Evolutionary conservation across 2,113 vertebrate genomes (phyloP).

Genomic region (Thomomys bottae): DNA sequence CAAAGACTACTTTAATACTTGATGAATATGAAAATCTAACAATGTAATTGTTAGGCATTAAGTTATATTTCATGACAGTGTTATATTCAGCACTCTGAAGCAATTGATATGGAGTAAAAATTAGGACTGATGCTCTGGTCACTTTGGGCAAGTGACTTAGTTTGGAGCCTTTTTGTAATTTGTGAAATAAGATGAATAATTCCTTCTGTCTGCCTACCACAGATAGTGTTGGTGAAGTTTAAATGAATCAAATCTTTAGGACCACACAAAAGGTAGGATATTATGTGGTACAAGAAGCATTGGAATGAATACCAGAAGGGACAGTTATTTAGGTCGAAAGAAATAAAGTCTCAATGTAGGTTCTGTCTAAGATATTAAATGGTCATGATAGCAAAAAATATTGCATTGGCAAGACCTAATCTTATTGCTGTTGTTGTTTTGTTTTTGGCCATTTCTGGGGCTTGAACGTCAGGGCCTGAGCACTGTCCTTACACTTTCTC

Average conservation of each 20-base stretch:
- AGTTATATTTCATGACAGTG: neutral
- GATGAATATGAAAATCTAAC: constrained; percentile 5
- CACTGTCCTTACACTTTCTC: no score
- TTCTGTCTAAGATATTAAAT: neutral
- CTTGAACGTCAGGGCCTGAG: no score
- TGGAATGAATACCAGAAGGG: neutral
- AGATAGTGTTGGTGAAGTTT: constrained; percentile 15
- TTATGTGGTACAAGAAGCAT: neutral
- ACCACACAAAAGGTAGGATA: neutral
- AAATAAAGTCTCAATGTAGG: no score
- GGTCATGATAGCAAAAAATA: constrained; percentile 20
- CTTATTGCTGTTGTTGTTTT: no score
- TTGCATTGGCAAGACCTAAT: neutral
- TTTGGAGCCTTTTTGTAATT: neutral
- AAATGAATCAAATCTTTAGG: constrained; percentile 28
- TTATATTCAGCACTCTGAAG: constrained; percentile 14
- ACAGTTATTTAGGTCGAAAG: neutral
- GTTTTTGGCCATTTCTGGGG: no score
- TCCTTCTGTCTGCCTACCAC: neutral
- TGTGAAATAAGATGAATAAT: constrained; percentile 16
- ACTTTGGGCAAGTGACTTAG: constrained; percentile 17
- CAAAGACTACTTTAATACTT: neutral
- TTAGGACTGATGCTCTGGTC: neutral
- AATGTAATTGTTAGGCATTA: neutral
- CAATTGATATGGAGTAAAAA: neutral